Evolutionary conservation across 2,888 invertebrate species (phyloP), one percentile per base, ranked within the genome.

Genomic region (Autographa gamma): DNA sequence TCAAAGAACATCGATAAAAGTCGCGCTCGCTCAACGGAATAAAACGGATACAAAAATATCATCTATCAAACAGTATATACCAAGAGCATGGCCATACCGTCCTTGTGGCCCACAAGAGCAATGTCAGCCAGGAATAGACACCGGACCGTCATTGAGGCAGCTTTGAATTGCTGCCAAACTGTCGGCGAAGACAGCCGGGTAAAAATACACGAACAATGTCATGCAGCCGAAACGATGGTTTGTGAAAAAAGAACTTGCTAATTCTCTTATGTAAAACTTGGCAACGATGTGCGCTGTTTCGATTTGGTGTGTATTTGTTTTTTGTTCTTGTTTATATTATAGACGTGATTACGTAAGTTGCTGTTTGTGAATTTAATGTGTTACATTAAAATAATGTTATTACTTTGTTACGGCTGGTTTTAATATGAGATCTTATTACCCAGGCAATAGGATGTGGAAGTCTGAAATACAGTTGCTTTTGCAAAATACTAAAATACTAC

Each of bases 91-190:
- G 79, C 75, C 76, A 67, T 18, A 62, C 70, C 78, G 91, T 91
- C 91, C 92, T 92, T 90, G 82, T 65, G 56, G 25, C 70, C 81
- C 76, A 82, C 72, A 93, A 92, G 93, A 92, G 90, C 94, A 95
- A 95, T 93, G 95, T 91, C 93, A 88, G 88, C 86, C 92, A 86
- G 86, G 90, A 94, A 94, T 95, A 95, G 93, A 90, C 80, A 86
- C 77, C 71, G 81, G 80, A 84, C 79, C 86, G 86, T 88, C 89
- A 89, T 90, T 89, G 87, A 89, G 89, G 89, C 88, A 84, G 85
- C 80, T 89, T 93, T 93, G 93, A 92, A 87, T 83, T 74, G 74
- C 74, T 93, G 93, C 93, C 94, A 94, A 88, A 70, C 82, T 78
- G 83, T 87, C 81, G 85, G 84, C 88, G 83, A 85, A 88, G 88